Evolutionary conservation across 1,140 invertebrate genomes (phyloP).

Genomic region (Drosophila kohkoa): DNA sequence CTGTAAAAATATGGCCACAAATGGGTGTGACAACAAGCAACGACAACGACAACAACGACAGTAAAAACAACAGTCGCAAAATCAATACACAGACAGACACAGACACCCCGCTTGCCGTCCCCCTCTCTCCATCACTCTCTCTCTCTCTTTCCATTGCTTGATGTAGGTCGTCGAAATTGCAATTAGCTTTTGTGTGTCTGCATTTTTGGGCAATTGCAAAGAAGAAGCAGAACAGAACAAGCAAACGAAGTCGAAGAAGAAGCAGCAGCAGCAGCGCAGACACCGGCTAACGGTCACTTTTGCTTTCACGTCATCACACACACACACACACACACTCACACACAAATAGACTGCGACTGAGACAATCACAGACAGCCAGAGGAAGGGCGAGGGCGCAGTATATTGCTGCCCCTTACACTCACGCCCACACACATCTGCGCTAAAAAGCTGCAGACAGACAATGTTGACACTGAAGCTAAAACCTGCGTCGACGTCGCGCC

Average conservation of each 20-base stretch:
- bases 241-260: not conserved
- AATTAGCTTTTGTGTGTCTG: constrained; percentile 44
- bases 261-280: constrained; percentile 3
- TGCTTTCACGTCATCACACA: constrained; percentile 40
- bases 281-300: constrained; percentile 38
- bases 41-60: not conserved
- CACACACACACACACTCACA: constrained; percentile 5
- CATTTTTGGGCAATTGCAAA: constrained; percentile 38
- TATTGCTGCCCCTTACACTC: constrained; percentile 5
- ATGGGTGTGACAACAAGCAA: constrained; percentile 7
- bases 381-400: constrained; percentile 1
- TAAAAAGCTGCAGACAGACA: constrained; percentile 9
- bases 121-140: not conserved
- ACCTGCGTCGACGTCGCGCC: constrained; percentile 3
- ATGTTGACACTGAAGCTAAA: constrained; percentile 24
- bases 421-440: constrained; percentile 1
- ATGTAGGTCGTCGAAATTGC: constrained; percentile 46
- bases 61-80: constrained; percentile 7
- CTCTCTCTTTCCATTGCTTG: not conserved
- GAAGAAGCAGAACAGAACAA: no score
- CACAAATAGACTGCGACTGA: not conserved
- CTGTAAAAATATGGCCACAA: constrained; percentile 20
- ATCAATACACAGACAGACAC: constrained; percentile 27
- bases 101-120: not conserved
- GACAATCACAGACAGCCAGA: not conserved